phyloP scores from a whole-genome alignment of 2,797 vertebrate genomes.

The Helicolenus hilgendorfi region DNA sequence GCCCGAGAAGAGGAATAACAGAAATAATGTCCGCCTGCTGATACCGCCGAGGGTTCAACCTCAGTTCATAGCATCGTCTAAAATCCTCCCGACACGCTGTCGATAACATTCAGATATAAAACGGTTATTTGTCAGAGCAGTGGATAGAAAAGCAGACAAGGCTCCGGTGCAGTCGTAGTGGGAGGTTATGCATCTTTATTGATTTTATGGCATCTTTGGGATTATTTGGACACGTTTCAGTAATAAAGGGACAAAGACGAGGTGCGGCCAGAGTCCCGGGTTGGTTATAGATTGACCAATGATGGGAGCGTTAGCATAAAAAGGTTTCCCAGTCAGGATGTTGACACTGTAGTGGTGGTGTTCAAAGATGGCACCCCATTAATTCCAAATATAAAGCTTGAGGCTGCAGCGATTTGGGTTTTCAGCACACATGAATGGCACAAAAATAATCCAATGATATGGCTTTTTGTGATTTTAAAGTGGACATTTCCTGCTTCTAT shows the following conservation, averaged over 20 bases:
- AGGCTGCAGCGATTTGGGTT: not conserved
- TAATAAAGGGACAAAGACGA: not conserved
- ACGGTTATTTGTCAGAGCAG: not conserved
- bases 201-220: not conserved
- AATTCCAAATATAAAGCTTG: not conserved
- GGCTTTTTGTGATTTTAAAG: not conserved
- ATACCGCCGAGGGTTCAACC: slow-evolving; percentile 47
- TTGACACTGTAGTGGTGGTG: not conserved
- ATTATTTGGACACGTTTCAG: not conserved
- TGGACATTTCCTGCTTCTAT: not conserved
- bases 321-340: not conserved
- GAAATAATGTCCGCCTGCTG: not conserved
- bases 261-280: not conserved
- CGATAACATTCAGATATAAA: slow-evolving; percentile 31
- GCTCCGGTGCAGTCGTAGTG: not conserved
- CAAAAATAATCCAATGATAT: not conserved
- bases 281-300: not conserved
- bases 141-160: not conserved
- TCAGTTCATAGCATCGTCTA: slow-evolving; percentile 40
- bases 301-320: not conserved
- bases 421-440: not conserved
- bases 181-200: not conserved
- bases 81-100: slow-evolving; percentile 21
- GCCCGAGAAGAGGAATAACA: not conserved
- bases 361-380: not conserved